Evolutionary conservation across 2,113 vertebrate genomes (phyloP), one percentile per base, ranked within the genome.

Genomic region (Eurystomus gularis): DNA sequence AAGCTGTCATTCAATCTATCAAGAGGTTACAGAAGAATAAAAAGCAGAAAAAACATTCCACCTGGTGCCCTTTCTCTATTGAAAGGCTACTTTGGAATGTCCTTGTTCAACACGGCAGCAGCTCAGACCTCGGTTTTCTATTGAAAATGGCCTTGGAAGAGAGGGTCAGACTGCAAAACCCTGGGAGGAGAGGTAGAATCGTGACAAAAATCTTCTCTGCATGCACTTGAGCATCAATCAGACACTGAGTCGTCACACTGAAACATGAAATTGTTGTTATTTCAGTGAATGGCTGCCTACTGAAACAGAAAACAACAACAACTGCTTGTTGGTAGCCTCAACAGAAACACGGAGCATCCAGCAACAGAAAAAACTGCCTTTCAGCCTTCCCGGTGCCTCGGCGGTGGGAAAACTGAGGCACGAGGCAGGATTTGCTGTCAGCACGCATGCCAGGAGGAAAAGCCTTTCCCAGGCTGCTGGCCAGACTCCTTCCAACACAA

Each of bases 231-330:
- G 31, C 6, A 2, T 39, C 77, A 75, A 31, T 73, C 3, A 85
- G 18, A 52, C 31, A 52, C 10, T 21, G 20, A 51, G 20, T 35
- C 20, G 29, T 81, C 33, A 82, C 46, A 49, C 25, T 6, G 28
- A 80, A 83, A 71, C 29, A 21, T 6, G 17, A 61, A 40, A 55
- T 39, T 6, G 1, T 9, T 83, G 23, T 37, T 49, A 52, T 90
- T 92, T 93, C 83, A 88, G 64, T 0, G 5, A 86, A 70, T 71
- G 28, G 66, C 55, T 64, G 42, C 35, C 29, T 89, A 13, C 39
- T 64, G 61, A 77, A 88, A 84, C 12, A 81, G 72, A 46, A 95
- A 91, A 86, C 40, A 86, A 77, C n/a, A 73, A 37, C 62, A 82
- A 51, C 54, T 64, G 39, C 33, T 81, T 71, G 35, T 42, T 82